These are phyloP conservation scores for Sarcophaga caerulescens DNA, from an alignment of 2,888 invertebrate species.

Conservation along the genomic window DNA sequence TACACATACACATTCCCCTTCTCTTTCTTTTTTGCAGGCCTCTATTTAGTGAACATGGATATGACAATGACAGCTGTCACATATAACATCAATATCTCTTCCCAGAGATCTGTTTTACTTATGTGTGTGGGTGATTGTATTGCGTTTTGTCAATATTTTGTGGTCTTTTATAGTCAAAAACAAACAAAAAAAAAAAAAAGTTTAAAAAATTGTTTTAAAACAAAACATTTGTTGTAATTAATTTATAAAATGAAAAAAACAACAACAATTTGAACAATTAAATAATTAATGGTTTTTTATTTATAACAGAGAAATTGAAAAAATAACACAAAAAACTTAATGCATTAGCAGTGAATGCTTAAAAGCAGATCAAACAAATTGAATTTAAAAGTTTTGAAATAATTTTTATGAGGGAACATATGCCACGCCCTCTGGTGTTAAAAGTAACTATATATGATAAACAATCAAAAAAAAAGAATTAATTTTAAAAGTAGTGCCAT, in stretches of 20 bases:
- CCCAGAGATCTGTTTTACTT: constrained; percentile 3
- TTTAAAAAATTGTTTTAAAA: neutral
- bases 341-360: too few relatives aligned
- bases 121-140: constrained; percentile 49
- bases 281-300: constrained; percentile 20
- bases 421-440: too few relatives aligned
- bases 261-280: constrained; percentile 37
- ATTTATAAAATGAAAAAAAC: constrained; percentile 30
- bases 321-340: too few relatives aligned
- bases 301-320: neutral
- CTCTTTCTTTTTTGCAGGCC: neutral
- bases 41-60: neutral
- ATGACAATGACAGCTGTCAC: constrained; percentile 57
- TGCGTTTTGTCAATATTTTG: constrained; percentile 16
- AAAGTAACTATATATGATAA: too few relatives aligned
- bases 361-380: too few relatives aligned
- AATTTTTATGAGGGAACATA: too few relatives aligned
- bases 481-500: too few relatives aligned
- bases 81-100: constrained; percentile 34
- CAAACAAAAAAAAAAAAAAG: too few relatives aligned
- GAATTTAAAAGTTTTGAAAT: too few relatives aligned
- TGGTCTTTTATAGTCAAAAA: constrained; percentile 19
- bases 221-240: constrained; percentile 34
- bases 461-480: too few relatives aligned
- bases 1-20: constrained; percentile 24